Evolutionary conservation across 2,113 vertebrate species (phyloP), one percentile per base, ranked within the genome.

Genomic region (Archilochus colubris): DNA sequence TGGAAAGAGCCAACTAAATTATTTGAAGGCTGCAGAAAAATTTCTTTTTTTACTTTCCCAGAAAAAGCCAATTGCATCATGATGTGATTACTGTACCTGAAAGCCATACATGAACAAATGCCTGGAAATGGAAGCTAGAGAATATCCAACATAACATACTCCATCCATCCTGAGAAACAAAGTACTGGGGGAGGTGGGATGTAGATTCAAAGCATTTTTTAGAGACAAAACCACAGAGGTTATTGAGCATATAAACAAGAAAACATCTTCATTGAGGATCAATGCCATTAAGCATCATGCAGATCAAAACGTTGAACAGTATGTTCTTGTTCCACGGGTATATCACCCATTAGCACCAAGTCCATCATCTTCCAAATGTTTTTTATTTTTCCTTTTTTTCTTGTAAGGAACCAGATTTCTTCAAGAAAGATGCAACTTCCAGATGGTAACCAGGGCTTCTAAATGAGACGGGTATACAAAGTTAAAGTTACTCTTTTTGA

Each of bases 91-190:
- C n/a, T 28, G 23, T 10, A 55, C 23, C 51, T 50, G 73, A 81
- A 63, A 74, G 23, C 8, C 28, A 11, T 0, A 12, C 0, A 2
- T 43, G 30, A 78, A n/a, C 14, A 80, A 90, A 50, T 31, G 19
- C 1, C 22, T 83, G 51, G 27, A 62, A 77, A 0, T 31, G 9
- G 16, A 46, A 83, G 46, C 46, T 27, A 50, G 48, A 54, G 59
- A 36, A 50, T 0, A 0, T 20, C 59, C n/a, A 46, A 27, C 0
- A 0, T 30, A 44, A 43, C 7, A 58, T 8, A 36, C 16, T 74
- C 43, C 21, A n/a, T 33, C 40, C 62, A 44, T 46, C 19, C 68
- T 43, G 31, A 12, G 48, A 74, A 84, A 57, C 25, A 53, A 3
- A 38, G 53, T 3, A 2, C 58, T 73, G 61, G 4, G 20, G 4